Base-by-base conservation (phyloP, 2,797 vertebrate species). In the Momotus momota region DNA sequence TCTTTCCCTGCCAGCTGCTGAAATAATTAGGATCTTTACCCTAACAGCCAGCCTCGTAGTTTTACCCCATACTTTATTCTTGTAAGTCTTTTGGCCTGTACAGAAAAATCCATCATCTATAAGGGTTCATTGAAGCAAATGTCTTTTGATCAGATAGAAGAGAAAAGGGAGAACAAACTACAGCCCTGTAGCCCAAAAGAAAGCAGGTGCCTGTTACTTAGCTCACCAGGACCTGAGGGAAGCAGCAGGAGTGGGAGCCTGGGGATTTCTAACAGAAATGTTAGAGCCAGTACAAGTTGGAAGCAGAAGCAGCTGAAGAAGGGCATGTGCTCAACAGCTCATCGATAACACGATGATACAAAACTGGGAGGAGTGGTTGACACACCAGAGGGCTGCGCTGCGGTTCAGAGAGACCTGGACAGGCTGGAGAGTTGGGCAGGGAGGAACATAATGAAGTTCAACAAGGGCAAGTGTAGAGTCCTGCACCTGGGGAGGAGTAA, bases 31-130 rank as follows among this genome's bases (percentile, higher is more conserved):
- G 29, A 7, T 23, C n/a, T 73, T 83, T 57, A 45, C 14, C 48
- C 27, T 18, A 40, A 51, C 25, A 67, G 7, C 12, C 27, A 62
- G n/a, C 41, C 33, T 61, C 27, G 26, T 13, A 26, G 12, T 58
- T 93, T 54, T 46, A 69, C 20, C 20, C 31, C 7, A 5, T 48
- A 7, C 22, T 54, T 64, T 45, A 29, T 81, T 80, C 46, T 20
- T 31, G 3, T 12, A 51, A 43, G 35, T 8, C 35, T 35, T 35
- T 35, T 35, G 31, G 26, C 19, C 45, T 43, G 33, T 19, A 21
- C 43, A 75, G 51, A 52, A 54, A n/a, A 65, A 43, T 52, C 40
- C 19, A 4, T n/a, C 19, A 8, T 0, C 0, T 55, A 2, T 21
- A 58, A 55, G 15, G 14, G 8, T 23, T 58, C 26, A n/a, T 4